Base-by-base conservation (phyloP, 2,888 invertebrate species). In the Pogonocherus hispidulus region DNA sequence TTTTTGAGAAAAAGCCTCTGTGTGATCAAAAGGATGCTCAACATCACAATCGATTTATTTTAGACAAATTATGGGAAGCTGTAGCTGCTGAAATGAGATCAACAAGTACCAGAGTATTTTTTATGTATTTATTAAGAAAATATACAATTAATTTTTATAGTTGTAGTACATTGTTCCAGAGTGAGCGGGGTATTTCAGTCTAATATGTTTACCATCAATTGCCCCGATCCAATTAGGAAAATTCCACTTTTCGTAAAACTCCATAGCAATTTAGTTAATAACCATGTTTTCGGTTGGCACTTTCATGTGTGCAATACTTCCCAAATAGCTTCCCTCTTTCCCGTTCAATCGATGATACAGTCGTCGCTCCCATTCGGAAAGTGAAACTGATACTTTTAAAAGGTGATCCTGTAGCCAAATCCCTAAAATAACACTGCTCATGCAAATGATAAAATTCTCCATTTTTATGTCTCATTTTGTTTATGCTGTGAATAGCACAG, bases 11-110 rank as follows among this genome's bases (percentile, higher is more conserved):
- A 63, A 63, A 52, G 32, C 19, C 68, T 27, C 56, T 69, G 44
- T 69, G 71, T 66, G 71, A 69, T 22, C 63, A 66, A 55, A 69
- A 60, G 23, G 59, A 71, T 20, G 19, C 56, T 32, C 49, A 67
- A 32, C 69, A 69, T 32, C 69, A 71, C 18, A 71, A 69, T 54
- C 59, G 71, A 19, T 69, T 20, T 44, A 44, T 71, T 51, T 62
- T 69, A n/a, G 71, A 69, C 37, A 71, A 66, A 64, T 67, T 73
- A 51, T 72, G 64, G 73, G 69, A 63, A 51, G 63, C 56, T 23
- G 68, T 71, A 23, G 63, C 63, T 8, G 14, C 3, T 9, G 57
- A 62, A 52, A 63, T 70, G 51, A 57, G 63, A 3, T 35, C 54
- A 14, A 54, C 54, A 35, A 54, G 54, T 54, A 54, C 8, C 27